phyloP scores from a whole-genome alignment of 64 coral and sea anemone genomes.

The Actinia equina region DNA sequence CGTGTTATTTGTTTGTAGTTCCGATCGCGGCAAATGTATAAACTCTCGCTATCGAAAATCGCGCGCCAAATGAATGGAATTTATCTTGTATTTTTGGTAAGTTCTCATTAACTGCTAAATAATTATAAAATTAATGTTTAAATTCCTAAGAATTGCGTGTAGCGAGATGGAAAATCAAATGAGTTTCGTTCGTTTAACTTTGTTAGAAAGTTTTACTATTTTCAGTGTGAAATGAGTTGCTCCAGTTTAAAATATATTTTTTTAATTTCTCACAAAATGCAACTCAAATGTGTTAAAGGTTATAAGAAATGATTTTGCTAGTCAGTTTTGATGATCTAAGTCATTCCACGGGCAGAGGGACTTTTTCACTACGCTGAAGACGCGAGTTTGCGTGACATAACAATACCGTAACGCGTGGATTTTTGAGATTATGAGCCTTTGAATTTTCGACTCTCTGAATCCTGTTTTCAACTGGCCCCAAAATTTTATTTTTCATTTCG shows the following conservation, averaged over 20 bases:
- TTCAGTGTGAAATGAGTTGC: background rate
- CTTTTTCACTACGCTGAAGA: no score
- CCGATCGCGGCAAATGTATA: background rate
- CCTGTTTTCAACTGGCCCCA: slow-evolving; percentile 12
- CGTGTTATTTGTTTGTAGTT: background rate
- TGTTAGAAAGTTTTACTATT: background rate
- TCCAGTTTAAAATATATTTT: background rate
- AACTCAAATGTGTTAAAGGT: background rate
- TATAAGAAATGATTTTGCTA: no score
- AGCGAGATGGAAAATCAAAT: background rate
- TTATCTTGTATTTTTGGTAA: background rate
- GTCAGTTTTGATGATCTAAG: no score
- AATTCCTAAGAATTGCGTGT: background rate
- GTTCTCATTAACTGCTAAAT: background rate
- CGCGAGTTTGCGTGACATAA: no score
- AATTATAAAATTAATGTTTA: background rate
- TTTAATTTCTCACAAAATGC: background rate
- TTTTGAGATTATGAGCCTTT: background rate
- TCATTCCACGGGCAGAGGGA: no score
- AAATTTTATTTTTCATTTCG: background rate
- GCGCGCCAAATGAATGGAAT: background rate
- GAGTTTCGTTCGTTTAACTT: background rate
- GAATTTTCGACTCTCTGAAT: background rate
- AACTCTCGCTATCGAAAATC: background rate
- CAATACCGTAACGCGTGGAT: background rate